Conservation (phyloP, 2,888 invertebrate species). For the Amblyteles armatorius region DNA sequence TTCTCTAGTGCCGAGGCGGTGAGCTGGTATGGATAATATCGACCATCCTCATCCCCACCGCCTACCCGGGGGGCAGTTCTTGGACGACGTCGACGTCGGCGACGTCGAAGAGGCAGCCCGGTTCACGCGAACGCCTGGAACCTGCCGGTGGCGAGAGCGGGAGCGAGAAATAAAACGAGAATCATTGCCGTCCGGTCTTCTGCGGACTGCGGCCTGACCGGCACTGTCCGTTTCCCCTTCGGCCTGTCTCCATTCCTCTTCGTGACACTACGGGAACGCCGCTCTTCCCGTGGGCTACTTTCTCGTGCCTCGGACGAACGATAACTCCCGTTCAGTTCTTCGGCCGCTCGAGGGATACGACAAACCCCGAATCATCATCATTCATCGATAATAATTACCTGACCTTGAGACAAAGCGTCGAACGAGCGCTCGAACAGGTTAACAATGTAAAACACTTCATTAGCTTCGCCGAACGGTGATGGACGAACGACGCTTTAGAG, state of each 20-base stretch:
- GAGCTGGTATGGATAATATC: constrained; percentile 73
- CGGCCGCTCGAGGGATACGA: not conserved
- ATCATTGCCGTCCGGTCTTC: constrained; percentile 62
- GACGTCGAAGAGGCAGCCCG: constrained; percentile 37
- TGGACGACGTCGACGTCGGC: constrained; percentile 58
- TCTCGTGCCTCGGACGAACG: not conserved
- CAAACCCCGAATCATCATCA: not conserved
- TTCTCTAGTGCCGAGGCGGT: constrained; percentile 75
- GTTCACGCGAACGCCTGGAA: constrained; percentile 23
- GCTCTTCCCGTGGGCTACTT: constrained; percentile 5
- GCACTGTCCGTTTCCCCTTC: constrained; percentile 42
- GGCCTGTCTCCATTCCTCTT: constrained; percentile 60
- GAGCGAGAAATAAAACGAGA: constrained; percentile 24
- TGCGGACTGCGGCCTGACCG: constrained; percentile 53
- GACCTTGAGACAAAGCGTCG: constrained; percentile 5
- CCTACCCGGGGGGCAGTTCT: constrained; percentile 63
- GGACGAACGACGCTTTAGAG: constrained; percentile 48
- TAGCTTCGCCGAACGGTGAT: not conserved
- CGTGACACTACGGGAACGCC: constrained; percentile 52
- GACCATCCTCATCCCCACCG: constrained; percentile 74
- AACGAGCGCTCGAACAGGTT: not conserved
- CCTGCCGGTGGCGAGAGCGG: not conserved
- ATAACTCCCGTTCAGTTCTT: not conserved
- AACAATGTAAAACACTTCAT: constrained; percentile 15
- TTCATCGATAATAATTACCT: constrained; percentile 43